phyloP scores from a whole-genome alignment of 2,113 vertebrate genomes.

The Oreochromis spilurus region DNA sequence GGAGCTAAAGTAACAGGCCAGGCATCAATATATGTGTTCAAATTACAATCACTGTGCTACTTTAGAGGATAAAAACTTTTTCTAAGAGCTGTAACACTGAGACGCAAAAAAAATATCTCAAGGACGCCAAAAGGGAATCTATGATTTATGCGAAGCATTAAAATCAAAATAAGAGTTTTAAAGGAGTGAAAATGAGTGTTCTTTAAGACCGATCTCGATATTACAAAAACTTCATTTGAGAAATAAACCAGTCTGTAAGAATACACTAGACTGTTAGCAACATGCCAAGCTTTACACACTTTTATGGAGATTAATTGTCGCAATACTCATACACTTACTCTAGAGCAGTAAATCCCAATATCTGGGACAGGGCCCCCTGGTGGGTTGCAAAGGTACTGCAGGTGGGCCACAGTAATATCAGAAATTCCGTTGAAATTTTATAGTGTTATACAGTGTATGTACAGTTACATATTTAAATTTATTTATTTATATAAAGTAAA shows the following conservation, averaged over 20 bases:
- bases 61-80: background rate
- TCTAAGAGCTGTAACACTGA: background rate
- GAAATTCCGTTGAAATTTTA: no score
- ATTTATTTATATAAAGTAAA: no score
- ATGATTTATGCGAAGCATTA: background rate
- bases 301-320: background rate
- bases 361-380: background rate
- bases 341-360: background rate
- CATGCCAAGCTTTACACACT: background rate
- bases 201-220: background rate
- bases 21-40: background rate
- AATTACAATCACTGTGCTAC: background rate
- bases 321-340: background rate
- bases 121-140: background rate
- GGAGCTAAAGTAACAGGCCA: background rate
- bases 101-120: background rate
- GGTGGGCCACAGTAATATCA: no score
- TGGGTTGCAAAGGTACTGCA: background rate
- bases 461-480: no score
- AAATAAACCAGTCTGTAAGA: background rate
- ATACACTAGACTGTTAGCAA: background rate
- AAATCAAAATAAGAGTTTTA: background rate
- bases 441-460: no score
- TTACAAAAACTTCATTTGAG: background rate
- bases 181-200: background rate